phyloP scores from a whole-genome alignment of 1,140 invertebrate genomes.

The Drosophila cardini region DNA sequence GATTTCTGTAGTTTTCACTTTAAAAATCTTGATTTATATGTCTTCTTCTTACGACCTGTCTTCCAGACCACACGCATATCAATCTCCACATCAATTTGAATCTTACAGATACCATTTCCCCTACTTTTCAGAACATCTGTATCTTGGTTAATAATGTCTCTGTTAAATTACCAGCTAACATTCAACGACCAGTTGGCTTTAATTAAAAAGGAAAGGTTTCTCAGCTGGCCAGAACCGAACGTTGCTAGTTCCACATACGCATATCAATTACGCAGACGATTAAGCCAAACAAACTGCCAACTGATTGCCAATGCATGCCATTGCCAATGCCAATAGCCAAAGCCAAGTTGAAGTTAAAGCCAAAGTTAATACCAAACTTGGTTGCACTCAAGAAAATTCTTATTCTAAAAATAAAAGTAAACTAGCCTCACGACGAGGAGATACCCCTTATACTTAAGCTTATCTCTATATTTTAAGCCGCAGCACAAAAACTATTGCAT shows the following conservation, averaged over 20 bases:
- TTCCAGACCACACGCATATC: slow-evolving; percentile 55
- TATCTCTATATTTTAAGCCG: too few species aligned
- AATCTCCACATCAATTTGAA: slow-evolving; percentile 60
- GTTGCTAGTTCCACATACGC: slow-evolving; percentile 40
- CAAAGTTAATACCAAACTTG: slow-evolving; percentile 45
- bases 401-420: slow-evolving; percentile 1
- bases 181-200: slow-evolving; percentile 64
- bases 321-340: slow-evolving; percentile 23
- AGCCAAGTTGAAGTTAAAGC: slow-evolving; percentile 53
- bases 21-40: background rate
- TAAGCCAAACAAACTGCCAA: slow-evolving; percentile 82
- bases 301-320: slow-evolving; percentile 76
- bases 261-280: slow-evolving; percentile 80
- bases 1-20: background rate
- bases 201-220: slow-evolving; percentile 69
- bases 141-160: slow-evolving; percentile 69
- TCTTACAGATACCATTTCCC: slow-evolving; percentile 48
- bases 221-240: background rate
- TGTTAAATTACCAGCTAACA: slow-evolving; percentile 68
- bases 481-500: too few species aligned
- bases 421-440: too few species aligned
- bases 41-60: background rate
- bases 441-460: too few species aligned
- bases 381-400: slow-evolving; percentile 15
- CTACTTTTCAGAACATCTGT: slow-evolving; percentile 56